Base-by-base conservation (phyloP, 1,140 invertebrate genomes). In the Drosophila nigromelanica region DNA sequence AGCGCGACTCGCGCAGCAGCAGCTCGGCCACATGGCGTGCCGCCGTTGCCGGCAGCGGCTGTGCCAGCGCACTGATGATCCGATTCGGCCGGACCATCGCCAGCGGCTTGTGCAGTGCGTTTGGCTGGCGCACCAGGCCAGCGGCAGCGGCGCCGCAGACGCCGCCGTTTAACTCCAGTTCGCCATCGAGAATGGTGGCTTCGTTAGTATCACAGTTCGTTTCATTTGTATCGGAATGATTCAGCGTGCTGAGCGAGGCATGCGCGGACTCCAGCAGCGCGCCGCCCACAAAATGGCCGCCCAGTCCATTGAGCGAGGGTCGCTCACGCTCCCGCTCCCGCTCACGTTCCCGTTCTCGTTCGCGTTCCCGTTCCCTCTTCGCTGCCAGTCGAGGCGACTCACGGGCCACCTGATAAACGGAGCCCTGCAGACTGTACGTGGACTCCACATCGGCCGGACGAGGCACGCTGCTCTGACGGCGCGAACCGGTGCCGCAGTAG, bases 391-490 rank as follows among this genome's bases (percentile, higher is more conserved):
- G 87, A 5, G 91, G 91, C 33, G 91, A 92, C 18, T 92, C 90
- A 11, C 90, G 75, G 10, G 60, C 66, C 61, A 82, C 59, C 35
- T 83, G 75, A 76, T 78, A 78, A 11, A 78, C 72, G 4, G 90
- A 91, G 18, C 89, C 91, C 67, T 92, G 91, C 37, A 92, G 70
- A 43, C 91, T 92, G 56, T 90, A 91, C 3, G 78, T 92, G 30
- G 92, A 92, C 35, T 92, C 90, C 14, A 90, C 82, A 71, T 92
- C 92, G n/a, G 87, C 70, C 8, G 72, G 63, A n/a, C 93, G 80
- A 0, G 92, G 92, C 40, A 92, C 91, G 70, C 90, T 92, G 11
- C 92, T 93, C 21, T 93, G 92, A 0, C 92, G 81, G 11, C 92
- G 71, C 27, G 92, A 92, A 5, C 90, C 89, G 5, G 76, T 76